Evolutionary conservation across 2,888 invertebrate species (phyloP), one percentile per base, ranked within the genome.

Genomic region (Eupithecia vulgata): DNA sequence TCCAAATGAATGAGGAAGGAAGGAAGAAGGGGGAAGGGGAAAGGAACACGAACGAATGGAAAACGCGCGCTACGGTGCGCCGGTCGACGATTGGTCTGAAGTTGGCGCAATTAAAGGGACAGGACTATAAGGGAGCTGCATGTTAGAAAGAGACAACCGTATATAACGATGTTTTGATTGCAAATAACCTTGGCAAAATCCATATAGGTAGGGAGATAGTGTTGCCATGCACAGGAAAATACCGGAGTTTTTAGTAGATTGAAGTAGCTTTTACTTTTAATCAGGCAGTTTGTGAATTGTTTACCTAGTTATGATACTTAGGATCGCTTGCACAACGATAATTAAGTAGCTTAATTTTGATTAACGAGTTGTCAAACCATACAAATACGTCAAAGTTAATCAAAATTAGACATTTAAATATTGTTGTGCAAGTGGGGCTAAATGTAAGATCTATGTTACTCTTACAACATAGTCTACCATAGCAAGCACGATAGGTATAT

Each of bases 1-100:
- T 88, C 89, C 86, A 93, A 94, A 94, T 94, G 94, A 93, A 88
- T 87, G 90, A 90, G 87, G 85, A 88, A 69, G 72, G 35, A 40
- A 59, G 48, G 5, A 57, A 59, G 62, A 62, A 84, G 88, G 34
- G 84, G 88, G 88, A 90, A 88, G 34, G 84, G 88, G 88, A 90
- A 88, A 89, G 90, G 37, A 65, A 13, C 17, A 21, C 40, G 65
- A 90, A 91, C 83, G 85, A 73, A 66, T 76, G n/a, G 37, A 3
- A 21, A 37, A 35, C 86, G 87, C 87, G 88, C 85, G 89, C 87
- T 13, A 12, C 25, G 13, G 57, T 25, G 25, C 57, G 57, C 52
- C 87, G 87, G 83, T 85, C 85, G 83, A 45, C 83, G 82, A 83
- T 83, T 78, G 78, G 70, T 78, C 75, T 88, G 91, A 92, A 91